Evolutionary conservation across 2,113 vertebrate species (phyloP).

Genomic region (Galemys pyrenaicus): DNA sequence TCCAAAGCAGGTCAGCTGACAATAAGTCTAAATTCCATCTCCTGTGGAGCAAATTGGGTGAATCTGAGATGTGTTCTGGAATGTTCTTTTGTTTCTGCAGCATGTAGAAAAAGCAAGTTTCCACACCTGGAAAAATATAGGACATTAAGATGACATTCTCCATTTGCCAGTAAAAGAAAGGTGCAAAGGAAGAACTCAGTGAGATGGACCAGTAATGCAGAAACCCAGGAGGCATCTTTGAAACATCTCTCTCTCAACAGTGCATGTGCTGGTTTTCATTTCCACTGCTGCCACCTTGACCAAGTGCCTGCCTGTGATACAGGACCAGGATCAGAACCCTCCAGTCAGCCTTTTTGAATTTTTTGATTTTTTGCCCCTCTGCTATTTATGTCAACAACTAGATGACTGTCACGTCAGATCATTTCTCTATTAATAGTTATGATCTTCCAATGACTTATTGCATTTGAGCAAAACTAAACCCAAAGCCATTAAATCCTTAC

Average conservation of each 20-base stretch:
- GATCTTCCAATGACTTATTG: neutral
- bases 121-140: neutral
- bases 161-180: neutral
- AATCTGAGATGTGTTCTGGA: neutral
- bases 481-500: neutral
- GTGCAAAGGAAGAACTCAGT: too few relatives aligned
- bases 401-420: neutral
- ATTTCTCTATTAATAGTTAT: neutral
- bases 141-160: neutral
- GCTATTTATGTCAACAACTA: neutral
- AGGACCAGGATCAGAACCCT: neutral
- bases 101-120: neutral
- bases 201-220: neutral
- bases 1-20: neutral
- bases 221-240: neutral
- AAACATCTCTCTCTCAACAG: neutral
- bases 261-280: neutral
- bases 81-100: slow-evolving; percentile 49
- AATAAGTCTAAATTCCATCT: neutral
- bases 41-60: neutral
- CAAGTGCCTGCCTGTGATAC: neutral
- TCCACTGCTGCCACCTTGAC: neutral
- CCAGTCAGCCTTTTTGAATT: neutral
- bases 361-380: neutral
- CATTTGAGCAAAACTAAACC: neutral